Evolutionary conservation across 2,113 vertebrate species (phyloP).

Genomic region (Noturus placidus): DNA sequence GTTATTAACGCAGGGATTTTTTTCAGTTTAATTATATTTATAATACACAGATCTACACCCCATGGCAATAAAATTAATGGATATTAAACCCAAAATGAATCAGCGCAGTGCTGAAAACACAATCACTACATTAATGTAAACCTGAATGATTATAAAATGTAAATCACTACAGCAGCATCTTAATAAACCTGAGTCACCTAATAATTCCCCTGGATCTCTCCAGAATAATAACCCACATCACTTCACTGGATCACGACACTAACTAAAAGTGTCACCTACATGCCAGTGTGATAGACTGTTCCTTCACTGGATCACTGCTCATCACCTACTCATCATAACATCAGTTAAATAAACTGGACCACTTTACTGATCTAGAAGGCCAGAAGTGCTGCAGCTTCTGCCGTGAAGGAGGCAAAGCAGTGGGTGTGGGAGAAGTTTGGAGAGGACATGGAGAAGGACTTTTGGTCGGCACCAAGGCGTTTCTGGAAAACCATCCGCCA

Average conservation of each 20-base stretch:
- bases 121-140: neutral
- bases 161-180: neutral
- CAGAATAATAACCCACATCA: too few species aligned
- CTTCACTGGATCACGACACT: too few species aligned
- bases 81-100: neutral
- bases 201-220: neutral
- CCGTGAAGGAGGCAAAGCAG: too few species aligned
- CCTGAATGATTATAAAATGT: neutral
- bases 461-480: too few species aligned
- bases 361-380: too few species aligned
- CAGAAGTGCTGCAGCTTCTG: too few species aligned
- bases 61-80: neutral
- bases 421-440: too few species aligned
- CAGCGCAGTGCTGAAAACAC: neutral
- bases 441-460: too few species aligned
- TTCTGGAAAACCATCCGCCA: too few species aligned
- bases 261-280: too few species aligned
- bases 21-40: neutral
- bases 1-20: neutral
- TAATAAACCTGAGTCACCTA: neutral
- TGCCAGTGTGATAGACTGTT: too few species aligned
- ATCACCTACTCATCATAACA: too few species aligned
- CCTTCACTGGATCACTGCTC: neutral
- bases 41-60: neutral
- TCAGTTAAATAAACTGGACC: neutral